Conservation (phyloP, 2,797 vertebrate genomes). For the Malurus leucopterus region DNA sequence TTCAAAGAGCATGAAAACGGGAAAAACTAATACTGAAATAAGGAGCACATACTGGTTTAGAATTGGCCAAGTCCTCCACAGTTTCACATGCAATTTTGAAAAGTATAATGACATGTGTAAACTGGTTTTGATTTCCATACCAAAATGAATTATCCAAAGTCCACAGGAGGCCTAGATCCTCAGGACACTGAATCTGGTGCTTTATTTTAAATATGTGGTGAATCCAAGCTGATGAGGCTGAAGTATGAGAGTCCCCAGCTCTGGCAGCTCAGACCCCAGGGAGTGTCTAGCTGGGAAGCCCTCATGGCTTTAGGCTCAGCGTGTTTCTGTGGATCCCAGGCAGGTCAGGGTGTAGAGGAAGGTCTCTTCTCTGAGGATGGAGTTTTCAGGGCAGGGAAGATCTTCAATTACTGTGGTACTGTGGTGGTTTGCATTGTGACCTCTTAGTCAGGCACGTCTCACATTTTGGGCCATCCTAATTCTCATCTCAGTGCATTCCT, state of each 20-base stretch:
- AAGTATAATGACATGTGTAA: background rate
- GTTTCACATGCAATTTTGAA: background rate
- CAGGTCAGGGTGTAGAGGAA: rapidly evolving
- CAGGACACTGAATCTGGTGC: rapidly evolving
- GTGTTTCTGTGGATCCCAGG: background rate
- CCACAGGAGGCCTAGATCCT: background rate
- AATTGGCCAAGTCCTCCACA: background rate
- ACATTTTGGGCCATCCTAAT: rapidly evolving
- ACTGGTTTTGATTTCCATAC: background rate
- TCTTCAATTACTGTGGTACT: background rate
- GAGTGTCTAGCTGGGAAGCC: background rate
- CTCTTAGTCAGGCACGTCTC: background rate
- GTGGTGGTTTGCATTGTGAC: background rate
- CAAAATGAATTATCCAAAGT: background rate
- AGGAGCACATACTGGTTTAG: background rate
- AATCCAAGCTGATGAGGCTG: background rate
- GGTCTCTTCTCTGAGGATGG: background rate
- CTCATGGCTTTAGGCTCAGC: rapidly evolving
- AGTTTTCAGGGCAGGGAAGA: background rate
- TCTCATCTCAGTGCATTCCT: background rate
- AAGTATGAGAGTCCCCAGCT: rapidly evolving
- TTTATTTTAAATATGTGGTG: background rate
- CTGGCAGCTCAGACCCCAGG: background rate
- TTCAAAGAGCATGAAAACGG: background rate
- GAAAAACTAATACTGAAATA: background rate